Evolutionary conservation across 2,888 invertebrate genomes (phyloP), one percentile per base, ranked within the genome.

Genomic region (Eumerus sabulonum): DNA sequence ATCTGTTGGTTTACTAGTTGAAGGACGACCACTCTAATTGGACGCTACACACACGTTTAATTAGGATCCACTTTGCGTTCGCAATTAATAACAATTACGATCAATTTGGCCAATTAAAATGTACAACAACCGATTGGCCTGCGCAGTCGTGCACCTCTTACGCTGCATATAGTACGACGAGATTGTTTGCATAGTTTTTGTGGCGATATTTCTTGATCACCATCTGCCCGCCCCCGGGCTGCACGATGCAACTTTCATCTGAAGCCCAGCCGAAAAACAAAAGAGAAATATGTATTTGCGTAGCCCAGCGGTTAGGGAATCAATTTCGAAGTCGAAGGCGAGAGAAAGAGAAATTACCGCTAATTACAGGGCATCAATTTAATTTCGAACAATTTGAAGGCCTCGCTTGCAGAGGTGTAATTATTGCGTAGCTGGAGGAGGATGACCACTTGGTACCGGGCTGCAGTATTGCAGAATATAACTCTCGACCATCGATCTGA

Each of bases 11-110:
- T 62, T 56, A n/a, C n/a, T n/a, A 56, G 66, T n/a, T 56, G 27
- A 42, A 27, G 14, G 11, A 59, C 45, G 67, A 57, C 62, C 73
- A 40, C 13, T 63, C 62, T 77, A 77, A 77, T 77, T 77, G 77
- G 77, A 63, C 18, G 45, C 47, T 56, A 63, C 67, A 57, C 60
- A 60, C 62, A 67, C 51, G 67, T 77, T 79, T 79, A 79, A 79
- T 79, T 79, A 79, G 68, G 63, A 59, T 64, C 68, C 79, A 68
- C 79, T 79, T 62, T 74, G 79, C 48, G 74, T 68, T 47, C 68
- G 68, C 74, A 70, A 79, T 79, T 79, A 79, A 79, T 79, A 74
- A 79, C 74, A 74, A 79, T 74, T 79, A 79, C 64, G 74, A 74
- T 74, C 79, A 74, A 79, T 79, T 79, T 79, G 63, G 59, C 56